A percentile compares a stretch with the other conserved stretches of the same genome.
Evolutionary conservation across 1,140 invertebrate species (phyloP).

Genomic region (Pogonognathellus flavescens): DNA sequence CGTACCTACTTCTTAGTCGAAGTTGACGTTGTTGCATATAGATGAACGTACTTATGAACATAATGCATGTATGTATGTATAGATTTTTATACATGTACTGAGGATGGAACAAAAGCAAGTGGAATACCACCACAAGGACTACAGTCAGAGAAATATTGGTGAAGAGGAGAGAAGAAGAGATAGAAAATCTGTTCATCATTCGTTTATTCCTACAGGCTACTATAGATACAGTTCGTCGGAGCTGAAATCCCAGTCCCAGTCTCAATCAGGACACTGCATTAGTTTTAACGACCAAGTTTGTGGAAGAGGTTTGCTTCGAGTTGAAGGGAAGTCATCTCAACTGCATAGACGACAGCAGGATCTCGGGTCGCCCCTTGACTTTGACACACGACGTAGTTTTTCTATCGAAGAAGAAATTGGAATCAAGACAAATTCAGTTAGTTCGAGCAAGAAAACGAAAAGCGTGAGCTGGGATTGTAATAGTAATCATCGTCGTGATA

Average conservation of each 20-base stretch:
- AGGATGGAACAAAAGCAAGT: conserved; percentile 17
- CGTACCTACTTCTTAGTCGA: no score
- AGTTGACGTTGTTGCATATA: no score
- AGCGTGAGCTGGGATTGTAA: neutral
- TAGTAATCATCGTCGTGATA: neutral
- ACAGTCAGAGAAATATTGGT: neutral
- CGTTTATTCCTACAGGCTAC: neutral
- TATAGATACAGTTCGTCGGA: neutral
- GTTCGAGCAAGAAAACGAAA: neutral
- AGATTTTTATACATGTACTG: no score
- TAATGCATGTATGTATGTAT: no score
- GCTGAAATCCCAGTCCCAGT: neutral
- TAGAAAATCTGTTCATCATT: conserved; percentile 9
- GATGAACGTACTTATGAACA: no score
- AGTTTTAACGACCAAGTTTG: no score
- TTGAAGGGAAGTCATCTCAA: conserved; percentile 21
- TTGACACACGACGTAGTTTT: neutral
- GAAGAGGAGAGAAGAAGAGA: conserved; percentile 1
- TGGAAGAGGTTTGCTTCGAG: neutral
- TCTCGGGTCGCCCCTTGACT: conserved; percentile 27
- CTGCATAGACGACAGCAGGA: neutral
- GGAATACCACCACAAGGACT: neutral
- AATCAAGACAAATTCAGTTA: neutral
- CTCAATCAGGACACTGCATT: neutral
- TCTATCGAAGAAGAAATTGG: neutral